Base-by-base conservation (phyloP, 23 tunicate species). In the Ascidia mentula region DNA sequence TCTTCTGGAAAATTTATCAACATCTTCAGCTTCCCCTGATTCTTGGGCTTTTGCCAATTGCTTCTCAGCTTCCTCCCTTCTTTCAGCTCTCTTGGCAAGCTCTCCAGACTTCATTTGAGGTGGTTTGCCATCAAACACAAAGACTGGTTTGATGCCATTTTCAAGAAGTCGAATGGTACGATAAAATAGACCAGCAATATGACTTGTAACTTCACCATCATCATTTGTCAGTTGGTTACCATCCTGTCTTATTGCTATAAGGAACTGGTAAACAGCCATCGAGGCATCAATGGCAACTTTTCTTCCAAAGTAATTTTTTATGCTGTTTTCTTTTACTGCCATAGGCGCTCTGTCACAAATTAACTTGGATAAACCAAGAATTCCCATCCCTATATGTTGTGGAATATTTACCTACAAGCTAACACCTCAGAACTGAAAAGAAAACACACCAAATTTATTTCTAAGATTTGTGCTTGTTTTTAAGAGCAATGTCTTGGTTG, bases 121-220 rank as follows among this genome's bases (percentile, higher is more conserved):
- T 30, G 99, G 99, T 72, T 95, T 95, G 0, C 99, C 99, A 75
- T 95, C 99, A 72, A 95, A 95, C 30, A 95, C 99, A 82, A 90
- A 95, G 0, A 82, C 99, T 3, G 99, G 99, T 70, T 95, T 95
- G 28, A 95, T 82, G 0, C 99, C 99, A 45, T 89, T 95, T 40
- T 89, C 99, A 15, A 95, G 46, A 38, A 95, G 81, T 65, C 99
- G 59, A 37, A 92, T 92, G 15, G 97, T 87, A 20, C 99, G 88
- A 71, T 95, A 95, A 69, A 95, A 95, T 30, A 95, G 59, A 33
- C 99, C 99, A 32, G 91, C 95, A 59, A 95, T 45, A 74, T 95
- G 99, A 38, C 95, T 89, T 31, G 99, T 95, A 15, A 95, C 95
- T 84, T 95, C 99, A 35, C 99, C 99, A 65, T 89, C 96, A 78